Conservation (phyloP, 2,113 vertebrate genomes). For the Etia nguti region DNA sequence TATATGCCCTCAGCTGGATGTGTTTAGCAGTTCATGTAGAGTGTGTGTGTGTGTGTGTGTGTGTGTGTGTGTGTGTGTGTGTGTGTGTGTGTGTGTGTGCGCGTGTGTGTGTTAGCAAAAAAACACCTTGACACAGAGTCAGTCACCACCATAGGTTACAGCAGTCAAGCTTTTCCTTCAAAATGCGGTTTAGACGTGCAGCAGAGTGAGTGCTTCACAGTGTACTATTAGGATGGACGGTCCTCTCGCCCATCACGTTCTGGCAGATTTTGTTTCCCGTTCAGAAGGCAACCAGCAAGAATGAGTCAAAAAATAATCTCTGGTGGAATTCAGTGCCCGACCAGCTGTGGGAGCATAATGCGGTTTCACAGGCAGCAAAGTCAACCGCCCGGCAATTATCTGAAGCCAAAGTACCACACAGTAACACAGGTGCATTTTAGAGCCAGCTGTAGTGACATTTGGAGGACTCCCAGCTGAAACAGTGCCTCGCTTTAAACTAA, state of each 20-base stretch:
- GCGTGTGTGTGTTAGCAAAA: not conserved
- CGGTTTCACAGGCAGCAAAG: conserved; percentile 1
- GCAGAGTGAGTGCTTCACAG: not conserved
- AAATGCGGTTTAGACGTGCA: not conserved
- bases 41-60: not conserved
- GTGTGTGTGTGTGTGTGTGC: not conserved
- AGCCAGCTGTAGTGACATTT: not conserved
- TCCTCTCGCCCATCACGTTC: not conserved
- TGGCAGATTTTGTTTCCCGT: not conserved
- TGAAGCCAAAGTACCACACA: not conserved
- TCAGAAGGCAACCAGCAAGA: not conserved
- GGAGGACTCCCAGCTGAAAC: not conserved
- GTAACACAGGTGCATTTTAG: not conserved
- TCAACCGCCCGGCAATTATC: not conserved
- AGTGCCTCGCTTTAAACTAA: accelerated
- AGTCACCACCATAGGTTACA: not conserved
- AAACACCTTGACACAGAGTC: not conserved
- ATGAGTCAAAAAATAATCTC: conserved; percentile 15
- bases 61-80: not conserved
- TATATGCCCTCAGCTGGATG: not conserved
- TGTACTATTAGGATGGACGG: not conserved
- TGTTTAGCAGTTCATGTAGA: not conserved
- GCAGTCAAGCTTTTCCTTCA: not conserved
- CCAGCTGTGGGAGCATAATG: conserved; percentile 13
- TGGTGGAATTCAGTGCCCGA: not conserved